Base-by-base conservation (phyloP, 2,113 vertebrate species). In the Romanogobio albipinnatus region DNA sequence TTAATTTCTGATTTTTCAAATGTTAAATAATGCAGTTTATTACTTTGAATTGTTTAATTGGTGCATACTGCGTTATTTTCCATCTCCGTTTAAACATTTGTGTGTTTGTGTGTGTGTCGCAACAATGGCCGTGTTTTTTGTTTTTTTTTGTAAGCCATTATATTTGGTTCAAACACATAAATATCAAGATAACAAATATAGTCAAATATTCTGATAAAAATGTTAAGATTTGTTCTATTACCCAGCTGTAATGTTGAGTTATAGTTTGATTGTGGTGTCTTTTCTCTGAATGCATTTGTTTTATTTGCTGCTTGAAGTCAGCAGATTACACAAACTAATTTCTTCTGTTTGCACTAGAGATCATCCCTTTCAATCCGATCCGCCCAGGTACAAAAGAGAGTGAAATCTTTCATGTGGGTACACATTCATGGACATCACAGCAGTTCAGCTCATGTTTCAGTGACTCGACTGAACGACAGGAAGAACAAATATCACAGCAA, bases 311-410 rank as follows among this genome's bases (percentile, higher is more conserved):
- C 9, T 26, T 29, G n/a, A 49, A 26, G 7, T 19, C 24, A 61
- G n/a, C 53, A 13, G 15, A 66, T 66, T 33, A 66, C 36, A 45
- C 9, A 33, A 24, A 62, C 39, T 59, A 39, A 39, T 81, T 80
- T 80, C 39, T 66, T 49, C 24, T 64, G 78, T 66, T 81, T 81
- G 78, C 78, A 81, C 78, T 29, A 66, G 61, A 81, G 61, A 81
- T 81, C 43, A 66, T 81, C 59, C 61, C 14, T 49, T 81, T 66
- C 19, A 66, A 33, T 49, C 61, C 14, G 43, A 80, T 80, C 58
- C 24, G 0, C 43, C 49, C 45, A 51, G 43, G 59, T 64, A 80
- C 58, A 80, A 80, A 64, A 78, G 76, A 29, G n/a, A 64, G 39
- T 43, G 13, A 17, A 11, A 2, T 66, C 43, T 81, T 81, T 81